Base-by-base conservation (phyloP, 2,113 vertebrate genomes). In the Poeciliopsis retropinna region DNA sequence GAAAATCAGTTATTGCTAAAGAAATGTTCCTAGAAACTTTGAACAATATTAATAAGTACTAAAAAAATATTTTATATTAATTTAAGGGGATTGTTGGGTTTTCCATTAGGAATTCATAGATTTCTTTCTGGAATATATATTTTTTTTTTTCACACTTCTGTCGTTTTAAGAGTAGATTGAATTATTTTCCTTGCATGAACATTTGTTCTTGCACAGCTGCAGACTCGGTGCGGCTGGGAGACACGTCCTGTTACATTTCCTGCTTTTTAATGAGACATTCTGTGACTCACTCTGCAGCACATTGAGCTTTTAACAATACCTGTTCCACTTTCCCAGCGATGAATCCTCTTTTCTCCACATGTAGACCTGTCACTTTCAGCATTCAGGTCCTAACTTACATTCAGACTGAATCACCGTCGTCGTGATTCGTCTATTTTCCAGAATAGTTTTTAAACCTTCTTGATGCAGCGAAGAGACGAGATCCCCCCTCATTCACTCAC, bases 401-500 rank as follows among this genome's bases (percentile, higher is more conserved):
- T n/a, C 5, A 7, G 8, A 57, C 19, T n/a, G 51, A n/a, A 57
- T 25, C 8, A 57, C 22, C 25, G 3, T 57, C 25, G 25, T n/a
- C 3, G 2, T 10, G 30, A 25, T 29, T 31, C 17, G 3, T 4
- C 31, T 37, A 4, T n/a, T 19, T n/a, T 19, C 5, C 25, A 1
- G 0, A 30, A 5, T 15, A 11, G 37, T 67, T 73, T 66, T 34
- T n/a, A 11, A 63, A 15, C 17, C 47, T 67, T 31, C 5, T 4
- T 70, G 62, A 86, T 72, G 37, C 64, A 66, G 44, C 57, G n/a
- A 15, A 2, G 11, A 29, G 9, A 29, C 66, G 3, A 27, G 30
- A 25, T 67, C 37, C 69, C 29, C 30, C 27, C 27, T 64, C 64
- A 10, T 37, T 37, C 34, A 64, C 85, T 64, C 64, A 63, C 85